These are phyloP conservation scores for Rostratula benghalensis DNA, from an alignment of 2,113 vertebrate genomes.

Conservation along the genomic window DNA sequence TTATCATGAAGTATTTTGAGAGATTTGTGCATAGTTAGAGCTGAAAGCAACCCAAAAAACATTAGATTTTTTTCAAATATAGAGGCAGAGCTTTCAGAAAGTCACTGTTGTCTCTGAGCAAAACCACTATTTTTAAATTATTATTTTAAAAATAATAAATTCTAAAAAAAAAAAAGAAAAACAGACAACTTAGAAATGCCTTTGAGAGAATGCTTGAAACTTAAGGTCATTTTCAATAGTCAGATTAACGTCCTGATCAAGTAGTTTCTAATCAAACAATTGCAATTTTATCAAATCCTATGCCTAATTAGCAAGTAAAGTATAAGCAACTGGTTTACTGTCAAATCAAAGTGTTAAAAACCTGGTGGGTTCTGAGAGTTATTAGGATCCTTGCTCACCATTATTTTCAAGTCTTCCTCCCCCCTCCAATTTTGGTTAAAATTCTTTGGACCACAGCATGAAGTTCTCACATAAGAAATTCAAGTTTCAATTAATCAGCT, in stretches of 20 bases:
- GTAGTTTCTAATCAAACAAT: neutral
- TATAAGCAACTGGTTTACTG: neutral
- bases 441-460: neutral
- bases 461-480: neutral
- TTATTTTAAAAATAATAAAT: neutral
- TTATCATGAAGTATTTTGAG: neutral
- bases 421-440: neutral
- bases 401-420: neutral
- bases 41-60: neutral
- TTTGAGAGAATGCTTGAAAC: neutral
- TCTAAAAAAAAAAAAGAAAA: neutral
- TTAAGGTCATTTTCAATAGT: neutral
- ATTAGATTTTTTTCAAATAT: neutral
- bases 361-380: neutral
- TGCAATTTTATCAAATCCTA: neutral
- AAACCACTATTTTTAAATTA: neutral
- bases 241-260: neutral
- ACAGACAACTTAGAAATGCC: neutral
- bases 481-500: neutral
- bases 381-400: neutral
- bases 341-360: neutral
- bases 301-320: neutral
- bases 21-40: neutral
- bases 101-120: neutral
- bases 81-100: neutral